These are phyloP conservation scores for Indicator maculatus DNA, from an alignment of 2,113 vertebrate genomes.

Conservation along the genomic window DNA sequence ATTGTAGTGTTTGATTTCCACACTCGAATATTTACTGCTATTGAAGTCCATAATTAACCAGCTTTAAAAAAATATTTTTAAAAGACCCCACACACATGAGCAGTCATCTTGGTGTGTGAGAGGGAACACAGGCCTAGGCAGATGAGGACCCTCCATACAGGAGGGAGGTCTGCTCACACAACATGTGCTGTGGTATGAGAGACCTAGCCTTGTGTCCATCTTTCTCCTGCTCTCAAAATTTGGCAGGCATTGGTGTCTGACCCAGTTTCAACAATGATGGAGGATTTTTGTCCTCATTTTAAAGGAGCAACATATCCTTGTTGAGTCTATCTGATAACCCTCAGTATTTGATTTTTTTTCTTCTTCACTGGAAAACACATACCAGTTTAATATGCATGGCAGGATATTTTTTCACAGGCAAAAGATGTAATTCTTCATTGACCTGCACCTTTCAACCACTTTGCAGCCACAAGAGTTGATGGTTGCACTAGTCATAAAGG, in stretches of 20 bases:
- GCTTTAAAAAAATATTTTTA: conserved; percentile 19
- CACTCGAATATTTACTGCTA: conserved; percentile 61
- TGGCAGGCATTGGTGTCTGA: rapidly evolving
- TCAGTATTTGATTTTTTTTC: not conserved
- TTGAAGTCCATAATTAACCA: conserved; percentile 51
- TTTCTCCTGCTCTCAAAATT: not conserved
- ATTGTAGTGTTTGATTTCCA: conserved; percentile 50
- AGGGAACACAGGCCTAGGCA: not conserved
- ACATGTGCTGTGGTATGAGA: rapidly evolving
- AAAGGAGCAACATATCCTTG: not conserved
- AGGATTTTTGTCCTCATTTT: not conserved
- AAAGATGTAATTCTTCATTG: not conserved
- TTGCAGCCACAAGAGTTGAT: not conserved
- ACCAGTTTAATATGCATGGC: not conserved
- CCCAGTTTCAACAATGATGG: not conserved
- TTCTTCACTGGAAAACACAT: not conserved
- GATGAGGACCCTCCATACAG: not conserved
- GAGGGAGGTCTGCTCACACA: rapidly evolving
- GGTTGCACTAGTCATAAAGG: not conserved
- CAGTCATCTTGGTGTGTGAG: conserved; percentile 13
- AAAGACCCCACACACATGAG: not conserved
- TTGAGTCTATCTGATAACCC: not conserved
- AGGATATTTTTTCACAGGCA: not conserved
- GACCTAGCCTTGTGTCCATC: rapidly evolving
- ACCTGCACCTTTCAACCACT: not conserved